Evolutionary conservation across 64 coral and sea anemone genomes (phyloP).

Genomic region (Montipora efflorescens): DNA sequence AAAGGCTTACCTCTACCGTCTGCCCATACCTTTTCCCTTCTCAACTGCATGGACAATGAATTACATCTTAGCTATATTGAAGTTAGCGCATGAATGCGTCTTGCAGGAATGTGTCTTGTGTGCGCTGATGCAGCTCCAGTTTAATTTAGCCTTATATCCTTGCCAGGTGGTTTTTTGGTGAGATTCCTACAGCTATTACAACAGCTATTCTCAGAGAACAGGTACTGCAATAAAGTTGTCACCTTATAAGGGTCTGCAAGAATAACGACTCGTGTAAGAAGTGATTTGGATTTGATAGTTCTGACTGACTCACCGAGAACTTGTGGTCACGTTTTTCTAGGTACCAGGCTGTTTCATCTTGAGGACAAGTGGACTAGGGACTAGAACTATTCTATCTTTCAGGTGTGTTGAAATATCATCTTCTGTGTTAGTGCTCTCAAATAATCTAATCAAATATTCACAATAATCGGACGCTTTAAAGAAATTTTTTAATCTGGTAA

Average conservation of each 20-base stretch:
- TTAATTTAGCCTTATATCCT: background rate
- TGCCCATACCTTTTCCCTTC: too few species aligned
- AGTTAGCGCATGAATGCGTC: too few species aligned
- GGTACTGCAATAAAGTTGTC: slow-evolving; percentile 32
- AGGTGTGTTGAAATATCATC: slow-evolving; percentile 36
- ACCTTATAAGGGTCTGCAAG: too few species aligned
- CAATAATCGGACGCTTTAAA: too few species aligned
- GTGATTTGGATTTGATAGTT: background rate
- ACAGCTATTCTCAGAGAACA: slow-evolving; percentile 80
- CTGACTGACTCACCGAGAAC: too few species aligned
- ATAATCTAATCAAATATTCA: too few species aligned
- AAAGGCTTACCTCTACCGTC: too few species aligned
- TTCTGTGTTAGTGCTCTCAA: background rate
- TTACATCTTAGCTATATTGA: too few species aligned
- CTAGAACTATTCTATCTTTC: slow-evolving; percentile 71
- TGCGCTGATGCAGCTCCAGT: too few species aligned
- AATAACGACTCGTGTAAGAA: background rate
- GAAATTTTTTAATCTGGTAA: too few species aligned
- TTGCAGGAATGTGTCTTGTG: too few species aligned
- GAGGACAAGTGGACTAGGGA: slow-evolving; percentile 27
- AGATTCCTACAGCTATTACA: slow-evolving; percentile 77
- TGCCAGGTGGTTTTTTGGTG: slow-evolving; percentile 83
- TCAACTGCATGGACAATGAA: too few species aligned
- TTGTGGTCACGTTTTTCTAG: background rate
- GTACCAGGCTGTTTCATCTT: slow-evolving; percentile 87